Evolutionary conservation across 2,113 vertebrate species (phyloP), one percentile per base, ranked within the genome.

Genomic region (Hypanus sabinus): DNA sequence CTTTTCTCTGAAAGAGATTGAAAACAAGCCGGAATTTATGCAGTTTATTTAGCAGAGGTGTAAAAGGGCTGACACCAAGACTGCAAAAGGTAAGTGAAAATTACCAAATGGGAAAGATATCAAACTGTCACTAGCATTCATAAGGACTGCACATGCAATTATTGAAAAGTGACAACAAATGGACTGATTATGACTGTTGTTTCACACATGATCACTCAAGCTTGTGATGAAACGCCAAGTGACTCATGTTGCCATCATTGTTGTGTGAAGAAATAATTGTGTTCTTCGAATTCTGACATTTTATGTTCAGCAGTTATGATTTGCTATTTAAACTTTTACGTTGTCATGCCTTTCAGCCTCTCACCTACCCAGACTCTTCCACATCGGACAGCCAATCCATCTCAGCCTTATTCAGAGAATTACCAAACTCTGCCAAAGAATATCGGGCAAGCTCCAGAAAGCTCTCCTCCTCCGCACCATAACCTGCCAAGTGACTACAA

Each of bases 401-500:
- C 97, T 94, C 97, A 97, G 95, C 94, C 95, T 94, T 96, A 97
- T 95, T 95, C 96, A 71, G 98, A 99, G 65, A 96, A 95, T 95
- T 99, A 98, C 94, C 98, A 98, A 96, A 98, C 98, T 20, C 96
- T 99, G 96, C 99, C 99, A 97, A 99, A 97, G 97, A 98, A 96
- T 93, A 96, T 96, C 94, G 97, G 96, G 94, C 97, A 97, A 16
- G 97, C 97, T 33, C 97, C 96, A 0, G 96, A 97, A 95, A 96
- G 96, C 94, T 98, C 98, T 22, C 97, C 98, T 0, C 95, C 95
- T 94, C 95, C 95, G 22, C 95, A 96, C 62, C 97, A 97, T 94
- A 97, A 98, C 95, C 95, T 99, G 94, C 98, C 98, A 5, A 98
- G 99, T 30, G 99, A 99, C 96, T 99, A 99, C 95, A 99, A 99